A percentile compares a stretch with the other conserved stretches of the same genome.
These are phyloP conservation scores for Machimus rusticus DNA, from an alignment of 2,888 invertebrate genomes.

Conservation along the genomic window DNA sequence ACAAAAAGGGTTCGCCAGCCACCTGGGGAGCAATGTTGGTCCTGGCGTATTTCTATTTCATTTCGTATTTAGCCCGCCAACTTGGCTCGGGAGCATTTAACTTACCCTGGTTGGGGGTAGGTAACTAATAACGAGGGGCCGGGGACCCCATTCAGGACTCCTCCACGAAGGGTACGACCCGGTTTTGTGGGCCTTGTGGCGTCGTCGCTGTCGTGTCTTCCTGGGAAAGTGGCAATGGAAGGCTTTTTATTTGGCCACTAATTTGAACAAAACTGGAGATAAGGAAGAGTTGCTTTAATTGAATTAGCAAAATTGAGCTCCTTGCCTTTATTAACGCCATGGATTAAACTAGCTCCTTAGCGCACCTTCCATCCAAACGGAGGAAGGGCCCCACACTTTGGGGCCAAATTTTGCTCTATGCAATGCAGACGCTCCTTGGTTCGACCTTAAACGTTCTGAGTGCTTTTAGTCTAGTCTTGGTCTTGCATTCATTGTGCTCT, in stretches of 20 bases:
- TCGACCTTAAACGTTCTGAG: background rate
- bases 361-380: background rate
- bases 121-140: background rate
- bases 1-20: background rate
- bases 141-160: background rate
- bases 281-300: background rate
- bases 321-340: background rate
- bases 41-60: background rate
- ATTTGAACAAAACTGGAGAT: constrained; percentile 1
- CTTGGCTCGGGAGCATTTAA: background rate
- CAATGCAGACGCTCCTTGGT: background rate
- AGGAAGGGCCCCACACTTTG: background rate
- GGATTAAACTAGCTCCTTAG: background rate
- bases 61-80: background rate
- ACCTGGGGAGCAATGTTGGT: background rate
- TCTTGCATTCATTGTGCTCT: background rate
- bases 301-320: background rate
- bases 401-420: background rate
- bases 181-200: background rate
- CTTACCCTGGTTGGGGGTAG: background rate
- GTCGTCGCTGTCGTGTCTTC: background rate
- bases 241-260: constrained; percentile 3
- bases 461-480: background rate
- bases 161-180: background rate
- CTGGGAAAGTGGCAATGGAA: background rate